Evolutionary conservation across 2,797 vertebrate genomes (phyloP), one percentile per base, ranked within the genome.

Genomic region (Chaunax sp.): DNA sequence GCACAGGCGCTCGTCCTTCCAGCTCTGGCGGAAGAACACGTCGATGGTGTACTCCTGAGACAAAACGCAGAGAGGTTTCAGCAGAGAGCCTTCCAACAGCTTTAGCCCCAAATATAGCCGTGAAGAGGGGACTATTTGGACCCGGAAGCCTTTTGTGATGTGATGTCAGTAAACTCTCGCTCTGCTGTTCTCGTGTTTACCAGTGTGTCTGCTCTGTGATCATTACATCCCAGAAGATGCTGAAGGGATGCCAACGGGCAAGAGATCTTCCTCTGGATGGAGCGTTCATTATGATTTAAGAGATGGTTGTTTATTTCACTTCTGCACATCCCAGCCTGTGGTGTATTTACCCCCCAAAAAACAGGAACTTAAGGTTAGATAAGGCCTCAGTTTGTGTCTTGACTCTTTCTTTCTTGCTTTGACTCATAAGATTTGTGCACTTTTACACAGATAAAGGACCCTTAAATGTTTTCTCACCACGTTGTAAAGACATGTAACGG

Each of bases 21-120:
- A 98, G 89, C 96, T 97, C 90, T 98, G 97, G 41, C 96, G 96
- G 84, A 98, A 98, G 90, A 98, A 98, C 75, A 98, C 96, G 72
- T 98, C 97, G 67, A 98, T 97, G 70, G 97, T 98, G 77, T 98
- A 98, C 79, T 98, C 97, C 97, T 98, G 85, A 28, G 47, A 38
- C 0, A 0, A 15, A 43, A 18, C 19, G 0, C 44, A 1, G 13
- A 23, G 4, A 40, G 5, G n/a, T n/a, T n/a, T n/a, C n/a, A n/a
- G 20, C 5, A 33, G 40, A 26, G 41, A 41, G 46, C n/a, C n/a
- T n/a, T n/a, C n/a, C 13, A 6, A 26, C 16, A 56, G 33, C n/a
- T 19, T 9, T n/a, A 2, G 58, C 7, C 8, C 18, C 11, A 3
- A 5, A 23, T 30, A 20, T 15, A 47, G 26, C 6, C 1, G 22